Percentiles rank a stretch among this genome's conserved stretches.
Conservation (phyloP, 2,113 vertebrate species). For the Syrmaticus mikado region DNA sequence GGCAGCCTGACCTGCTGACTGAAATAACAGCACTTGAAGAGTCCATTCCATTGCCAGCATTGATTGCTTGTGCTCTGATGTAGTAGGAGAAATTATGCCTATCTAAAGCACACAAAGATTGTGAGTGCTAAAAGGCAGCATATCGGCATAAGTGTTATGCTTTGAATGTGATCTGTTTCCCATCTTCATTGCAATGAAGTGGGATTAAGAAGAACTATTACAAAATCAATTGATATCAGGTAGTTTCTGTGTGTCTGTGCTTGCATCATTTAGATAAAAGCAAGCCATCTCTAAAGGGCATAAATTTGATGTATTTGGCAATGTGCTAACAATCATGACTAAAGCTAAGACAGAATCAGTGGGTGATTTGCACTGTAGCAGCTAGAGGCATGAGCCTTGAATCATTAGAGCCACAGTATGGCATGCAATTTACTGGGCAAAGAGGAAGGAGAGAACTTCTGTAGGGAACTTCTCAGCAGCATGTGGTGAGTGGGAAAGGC, state of each 20-base stretch:
- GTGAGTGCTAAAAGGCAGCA: not conserved
- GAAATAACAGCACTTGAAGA: not conserved
- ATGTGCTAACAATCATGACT: not conserved
- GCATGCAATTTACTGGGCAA: not conserved
- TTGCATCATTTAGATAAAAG: not conserved
- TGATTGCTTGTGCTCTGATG: not conserved
- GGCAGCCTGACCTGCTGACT: not conserved
- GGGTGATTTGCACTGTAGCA: not conserved
- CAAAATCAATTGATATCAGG: not conserved
- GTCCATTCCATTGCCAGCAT: not conserved
- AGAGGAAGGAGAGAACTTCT: not conserved
- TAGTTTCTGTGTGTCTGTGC: not conserved
- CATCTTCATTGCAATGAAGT: not conserved
- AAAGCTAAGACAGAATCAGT: not conserved
- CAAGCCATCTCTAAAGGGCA: not conserved
- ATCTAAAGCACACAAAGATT: rapidly evolving
- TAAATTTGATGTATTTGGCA: not conserved
- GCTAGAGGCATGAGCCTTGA: not conserved
- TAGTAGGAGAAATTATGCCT: not conserved
- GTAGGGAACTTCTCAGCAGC: not conserved
- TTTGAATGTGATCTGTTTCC: not conserved
- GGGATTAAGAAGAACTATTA: not conserved
- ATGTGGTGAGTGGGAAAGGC: rapidly evolving
- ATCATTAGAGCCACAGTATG: not conserved
- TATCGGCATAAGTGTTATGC: rapidly evolving